phyloP scores from a whole-genome alignment of 2,113 vertebrate species.

The Steatornis caripensis region DNA sequence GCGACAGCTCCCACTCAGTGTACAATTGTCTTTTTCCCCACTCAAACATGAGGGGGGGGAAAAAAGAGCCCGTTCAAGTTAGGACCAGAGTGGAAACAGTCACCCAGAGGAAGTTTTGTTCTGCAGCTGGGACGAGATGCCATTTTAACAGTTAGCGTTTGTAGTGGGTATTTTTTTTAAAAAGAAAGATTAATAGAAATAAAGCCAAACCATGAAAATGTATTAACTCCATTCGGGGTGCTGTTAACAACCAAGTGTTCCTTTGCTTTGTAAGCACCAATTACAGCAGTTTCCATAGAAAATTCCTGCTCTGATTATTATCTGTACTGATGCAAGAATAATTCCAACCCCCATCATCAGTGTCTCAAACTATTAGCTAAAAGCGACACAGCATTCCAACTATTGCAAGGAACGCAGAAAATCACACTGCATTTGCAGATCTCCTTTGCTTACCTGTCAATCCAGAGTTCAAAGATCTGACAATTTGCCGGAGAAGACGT shows the following conservation, averaged over 20 bases:
- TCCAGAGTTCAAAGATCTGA: not conserved
- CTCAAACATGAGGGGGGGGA: not conserved
- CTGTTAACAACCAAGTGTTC: not conserved
- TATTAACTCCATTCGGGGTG: not conserved
- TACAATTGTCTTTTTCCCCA: rapidly evolving
- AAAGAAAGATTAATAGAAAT: not conserved
- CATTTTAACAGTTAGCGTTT: not conserved
- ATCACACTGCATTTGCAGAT: not conserved
- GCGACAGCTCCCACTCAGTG: not conserved
- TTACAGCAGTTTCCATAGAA: not conserved
- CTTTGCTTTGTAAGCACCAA: not conserved
- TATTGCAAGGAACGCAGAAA: not conserved
- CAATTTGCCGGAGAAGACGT: not conserved
- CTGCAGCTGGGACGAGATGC: not conserved
- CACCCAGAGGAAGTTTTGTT: not conserved
- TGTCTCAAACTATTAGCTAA: not conserved
- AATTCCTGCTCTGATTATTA: not conserved
- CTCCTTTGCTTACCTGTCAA: not conserved
- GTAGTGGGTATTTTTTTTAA: not conserved
- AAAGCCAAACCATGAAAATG: not conserved
- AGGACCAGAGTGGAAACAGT: not conserved
- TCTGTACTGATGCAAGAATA: not conserved
- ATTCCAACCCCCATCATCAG: rapidly evolving
- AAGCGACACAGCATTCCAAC: not conserved
- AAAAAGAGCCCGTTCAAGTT: not conserved